Percentiles rank a stretch among this genome's conserved stretches.
Conservation (phyloP, 2,888 invertebrate species). For the Ectemnius continuus region DNA sequence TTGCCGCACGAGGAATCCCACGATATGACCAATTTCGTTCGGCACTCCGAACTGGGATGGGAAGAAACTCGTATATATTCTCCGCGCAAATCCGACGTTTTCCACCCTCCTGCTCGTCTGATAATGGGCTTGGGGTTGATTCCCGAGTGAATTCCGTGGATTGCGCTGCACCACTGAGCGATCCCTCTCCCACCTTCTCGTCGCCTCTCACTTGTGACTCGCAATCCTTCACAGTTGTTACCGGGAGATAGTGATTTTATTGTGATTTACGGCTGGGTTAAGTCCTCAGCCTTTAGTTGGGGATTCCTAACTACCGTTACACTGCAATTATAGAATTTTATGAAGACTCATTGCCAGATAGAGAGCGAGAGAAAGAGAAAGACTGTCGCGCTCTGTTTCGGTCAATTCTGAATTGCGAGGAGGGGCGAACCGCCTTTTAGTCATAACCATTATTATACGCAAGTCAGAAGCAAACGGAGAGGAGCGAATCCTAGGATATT, state of each 20-base stretch:
- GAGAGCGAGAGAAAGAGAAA: no score
- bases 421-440: no score
- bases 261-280: neutral
- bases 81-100: conserved; percentile 41
- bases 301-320: no score
- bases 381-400: no score
- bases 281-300: neutral
- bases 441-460: no score
- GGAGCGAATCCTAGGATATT: conserved; percentile 45
- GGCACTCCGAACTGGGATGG: neutral
- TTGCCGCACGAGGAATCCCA: conserved; percentile 53
- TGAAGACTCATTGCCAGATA: no score
- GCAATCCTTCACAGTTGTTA: conserved; percentile 20
- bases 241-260: conserved; percentile 28
- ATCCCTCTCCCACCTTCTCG: neutral
- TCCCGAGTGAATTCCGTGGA: conserved; percentile 28
- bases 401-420: no score
- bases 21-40: conserved; percentile 57
- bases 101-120: conserved; percentile 34
- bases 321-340: no score
- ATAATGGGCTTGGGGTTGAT: conserved; percentile 39
- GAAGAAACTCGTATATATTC: conserved; percentile 35
- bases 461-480: neutral
- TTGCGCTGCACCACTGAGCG: conserved; percentile 11
- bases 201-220: conserved; percentile 7